Base-by-base conservation (phyloP, 2,888 invertebrate genomes). In the Tricholauxania praeusta region DNA sequence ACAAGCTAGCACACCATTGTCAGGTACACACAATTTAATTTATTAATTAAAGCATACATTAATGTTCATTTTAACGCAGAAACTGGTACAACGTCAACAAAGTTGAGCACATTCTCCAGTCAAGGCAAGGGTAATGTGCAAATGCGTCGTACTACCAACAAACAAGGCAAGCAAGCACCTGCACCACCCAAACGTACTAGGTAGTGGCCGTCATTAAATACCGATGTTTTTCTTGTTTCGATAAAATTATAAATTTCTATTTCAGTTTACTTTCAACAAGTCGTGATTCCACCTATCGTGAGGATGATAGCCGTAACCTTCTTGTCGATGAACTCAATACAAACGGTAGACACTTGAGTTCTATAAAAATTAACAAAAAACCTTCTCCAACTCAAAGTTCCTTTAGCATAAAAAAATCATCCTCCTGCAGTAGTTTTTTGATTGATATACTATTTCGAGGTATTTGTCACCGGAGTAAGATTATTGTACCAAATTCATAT, bases 171-270 rank as follows among this genome's bases (percentile, higher is more conserved):
- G 87, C 95, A 95, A 83, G 97, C 97, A 47, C 98, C 98, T 60
- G 95, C 96, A 22, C 98, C 98, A 75, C 98, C 98, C 49, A 97
- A 97, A 88, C 91, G 98, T 80, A 98, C 98, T 78, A 96, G 96
- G 95, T 96, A 89, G 55, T 73, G 66, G 48, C 3, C 60, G 53
- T 12, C 39, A 3, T 47, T 6, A 0, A 51, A 22, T 47, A 1
- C 52, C 48, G 64, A 63, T 15, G 8, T 52, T 14, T 60, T 62
- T 53, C 67, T 48, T 70, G 17, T 17, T 53, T 53, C n/a, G 15
- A 17, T 53, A 15, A 10, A n/a, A 51, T 49, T 64, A 51, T 53
- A 17, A 62, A 48, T n/a, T 49, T 71, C 49, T 49, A 15, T 48
- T 14, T 72, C 60, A 85, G 88, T 77, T 81, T 88, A 72, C 82